Conservation (phyloP, 1,140 invertebrate genomes). For the Rhynchophorus ferrugineus region DNA sequence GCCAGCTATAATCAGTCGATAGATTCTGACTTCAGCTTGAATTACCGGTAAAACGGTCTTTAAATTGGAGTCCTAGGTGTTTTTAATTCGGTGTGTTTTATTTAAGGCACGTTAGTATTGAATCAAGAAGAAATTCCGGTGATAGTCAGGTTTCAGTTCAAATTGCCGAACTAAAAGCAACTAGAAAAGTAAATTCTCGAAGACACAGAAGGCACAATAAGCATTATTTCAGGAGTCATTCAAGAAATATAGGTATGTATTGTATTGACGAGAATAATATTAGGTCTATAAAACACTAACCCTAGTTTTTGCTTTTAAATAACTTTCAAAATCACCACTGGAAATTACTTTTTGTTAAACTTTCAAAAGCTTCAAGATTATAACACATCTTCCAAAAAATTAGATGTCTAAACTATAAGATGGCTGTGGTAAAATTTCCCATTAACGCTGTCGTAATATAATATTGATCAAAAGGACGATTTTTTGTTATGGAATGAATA, state of each 20-base stretch:
- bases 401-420: no score
- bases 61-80: not conserved
- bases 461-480: no score
- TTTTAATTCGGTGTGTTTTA: not conserved
- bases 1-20: constrained; percentile 52
- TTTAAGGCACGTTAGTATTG: constrained; percentile 69
- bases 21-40: constrained; percentile 77
- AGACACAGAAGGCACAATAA: constrained; percentile 20
- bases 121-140: constrained; percentile 72
- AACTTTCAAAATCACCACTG: no score
- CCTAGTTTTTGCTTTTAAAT: no score
- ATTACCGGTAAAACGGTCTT: constrained; percentile 32
- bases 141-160: constrained; percentile 80
- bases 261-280: constrained; percentile 1
- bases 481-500: no score
- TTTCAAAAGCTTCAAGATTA: no score
- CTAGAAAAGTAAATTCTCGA: constrained; percentile 41
- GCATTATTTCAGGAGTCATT: constrained; percentile 28
- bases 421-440: no score
- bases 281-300: no score
- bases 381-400: no score
- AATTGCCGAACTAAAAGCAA: constrained; percentile 71
- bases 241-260: constrained; percentile 22
- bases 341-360: no score
- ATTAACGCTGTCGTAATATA: no score